Conservation (phyloP, 2,888 invertebrate species). For the Periphyllus acericola region DNA sequence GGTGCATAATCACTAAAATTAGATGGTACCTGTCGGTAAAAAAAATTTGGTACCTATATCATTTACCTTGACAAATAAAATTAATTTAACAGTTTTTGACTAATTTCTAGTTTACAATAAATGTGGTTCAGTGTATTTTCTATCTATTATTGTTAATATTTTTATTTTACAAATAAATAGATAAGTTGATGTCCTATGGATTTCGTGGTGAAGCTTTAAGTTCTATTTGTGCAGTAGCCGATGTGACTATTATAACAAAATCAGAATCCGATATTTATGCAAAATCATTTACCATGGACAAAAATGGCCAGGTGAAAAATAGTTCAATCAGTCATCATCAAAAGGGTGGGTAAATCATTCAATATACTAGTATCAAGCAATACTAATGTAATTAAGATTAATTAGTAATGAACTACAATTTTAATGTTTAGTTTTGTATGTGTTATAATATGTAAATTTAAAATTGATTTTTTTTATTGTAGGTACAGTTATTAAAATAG, state of each 20-base stretch:
- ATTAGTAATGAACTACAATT: too few species aligned
- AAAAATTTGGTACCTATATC: too few species aligned
- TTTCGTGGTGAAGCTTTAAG: conserved; percentile 76
- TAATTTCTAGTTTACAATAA: too few species aligned
- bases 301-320: conserved; percentile 68
- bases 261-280: conserved; percentile 69
- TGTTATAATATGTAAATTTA: not conserved
- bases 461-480: conserved; percentile 21
- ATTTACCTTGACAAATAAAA: too few species aligned
- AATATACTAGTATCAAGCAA: too few species aligned
- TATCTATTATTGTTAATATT: not conserved
- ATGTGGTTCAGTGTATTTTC: too few species aligned
- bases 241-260: conserved; percentile 71
- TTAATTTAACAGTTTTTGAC: too few species aligned
- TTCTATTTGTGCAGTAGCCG: conserved; percentile 71
- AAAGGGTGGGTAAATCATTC: conserved; percentile 67
- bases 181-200: conserved; percentile 70
- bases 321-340: conserved; percentile 69
- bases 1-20: too few species aligned
- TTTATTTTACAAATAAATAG: conserved; percentile 64
- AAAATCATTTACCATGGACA: conserved; percentile 68
- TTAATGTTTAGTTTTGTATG: too few species aligned
- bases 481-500: conserved; percentile 72
- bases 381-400: too few species aligned
- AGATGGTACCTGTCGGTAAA: too few species aligned